Conservation (phyloP, 2,888 invertebrate species). For the Gandaritis pyraliata region DNA sequence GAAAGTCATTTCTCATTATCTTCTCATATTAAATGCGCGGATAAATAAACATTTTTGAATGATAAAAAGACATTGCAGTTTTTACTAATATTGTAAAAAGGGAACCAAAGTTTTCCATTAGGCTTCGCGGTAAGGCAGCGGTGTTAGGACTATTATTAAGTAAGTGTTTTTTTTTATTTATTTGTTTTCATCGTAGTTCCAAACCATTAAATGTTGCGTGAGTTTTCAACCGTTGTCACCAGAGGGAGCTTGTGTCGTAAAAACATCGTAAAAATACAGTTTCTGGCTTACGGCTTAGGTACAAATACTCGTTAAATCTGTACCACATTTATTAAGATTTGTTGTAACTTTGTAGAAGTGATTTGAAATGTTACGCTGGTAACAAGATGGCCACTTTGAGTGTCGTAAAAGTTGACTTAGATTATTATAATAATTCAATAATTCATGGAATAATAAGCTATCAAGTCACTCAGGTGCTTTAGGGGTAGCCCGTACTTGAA, state of each 20-base stretch:
- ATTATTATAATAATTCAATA: slow-evolving; percentile 18
- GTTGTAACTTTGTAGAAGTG: slow-evolving; percentile 35
- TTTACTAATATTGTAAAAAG: no score
- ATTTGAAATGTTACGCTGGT: slow-evolving; percentile 9
- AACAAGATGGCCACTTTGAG: slow-evolving; percentile 13
- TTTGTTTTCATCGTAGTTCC: background rate
- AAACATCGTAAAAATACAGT: slow-evolving; percentile 52
- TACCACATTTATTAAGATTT: slow-evolving; percentile 33
- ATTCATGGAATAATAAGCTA: slow-evolving; percentile 15
- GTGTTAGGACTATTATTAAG: no score
- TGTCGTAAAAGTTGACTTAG: slow-evolving; percentile 25
- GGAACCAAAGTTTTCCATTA: no score
- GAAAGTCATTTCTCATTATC: background rate
- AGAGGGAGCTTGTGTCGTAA: slow-evolving; percentile 42
- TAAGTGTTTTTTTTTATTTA: background rate
- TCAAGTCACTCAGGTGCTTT: background rate
- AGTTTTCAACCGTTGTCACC: slow-evolving; percentile 40
- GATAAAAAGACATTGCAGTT: no score
- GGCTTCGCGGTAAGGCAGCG: no score
- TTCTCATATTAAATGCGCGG: background rate
- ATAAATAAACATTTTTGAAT: no score
- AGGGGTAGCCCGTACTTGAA: no score
- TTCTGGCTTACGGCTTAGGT: slow-evolving; percentile 43
- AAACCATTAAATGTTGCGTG: background rate
- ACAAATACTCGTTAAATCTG: slow-evolving; percentile 53